A percentile compares a stretch with the other conserved stretches of the same genome.
phyloP scores from a whole-genome alignment of 2,113 vertebrate species.

The Caranx ignobilis region DNA sequence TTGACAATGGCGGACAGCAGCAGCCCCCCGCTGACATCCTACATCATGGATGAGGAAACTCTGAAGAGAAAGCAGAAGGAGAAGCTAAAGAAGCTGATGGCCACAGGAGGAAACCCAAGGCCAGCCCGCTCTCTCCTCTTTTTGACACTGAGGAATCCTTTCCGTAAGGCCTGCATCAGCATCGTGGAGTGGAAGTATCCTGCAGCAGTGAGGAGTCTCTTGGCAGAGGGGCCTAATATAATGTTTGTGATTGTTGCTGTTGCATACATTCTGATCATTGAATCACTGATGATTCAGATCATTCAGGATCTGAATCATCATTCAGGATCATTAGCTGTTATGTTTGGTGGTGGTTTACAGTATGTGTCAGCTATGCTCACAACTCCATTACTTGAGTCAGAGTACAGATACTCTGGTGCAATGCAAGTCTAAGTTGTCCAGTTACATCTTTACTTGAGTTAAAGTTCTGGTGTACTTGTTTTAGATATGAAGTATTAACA shows the following conservation, averaged over 20 bases:
- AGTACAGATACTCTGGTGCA: no score
- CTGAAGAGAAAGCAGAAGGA: slow-evolving; percentile 89
- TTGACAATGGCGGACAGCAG: slow-evolving; percentile 83
- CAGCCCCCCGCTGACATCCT: slow-evolving; percentile 70
- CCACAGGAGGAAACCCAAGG: slow-evolving; percentile 86
- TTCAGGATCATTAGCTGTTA: not conserved
- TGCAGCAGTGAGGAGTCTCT: slow-evolving; percentile 55
- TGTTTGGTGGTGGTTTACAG: no score
- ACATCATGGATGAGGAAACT: slow-evolving; percentile 85
- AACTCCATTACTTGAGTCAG: no score
- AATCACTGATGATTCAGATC: no score
- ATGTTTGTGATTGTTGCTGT: no score
- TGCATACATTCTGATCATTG: no score
- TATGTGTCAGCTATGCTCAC: no score
- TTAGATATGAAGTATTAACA: no score
- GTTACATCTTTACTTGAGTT: no score
- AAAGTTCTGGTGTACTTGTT: no score
- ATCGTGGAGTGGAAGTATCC: slow-evolving; percentile 98
- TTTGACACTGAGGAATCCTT: slow-evolving; percentile 88
- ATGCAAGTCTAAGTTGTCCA: no score
- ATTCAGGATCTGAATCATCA: no score
- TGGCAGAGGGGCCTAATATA: not conserved
- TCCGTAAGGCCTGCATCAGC: slow-evolving; percentile 91
- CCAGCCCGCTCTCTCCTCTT: slow-evolving; percentile 91
- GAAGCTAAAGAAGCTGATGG: slow-evolving; percentile 89